phyloP scores from a whole-genome alignment of 2,888 invertebrate genomes.

The Danaus chrysippus region DNA sequence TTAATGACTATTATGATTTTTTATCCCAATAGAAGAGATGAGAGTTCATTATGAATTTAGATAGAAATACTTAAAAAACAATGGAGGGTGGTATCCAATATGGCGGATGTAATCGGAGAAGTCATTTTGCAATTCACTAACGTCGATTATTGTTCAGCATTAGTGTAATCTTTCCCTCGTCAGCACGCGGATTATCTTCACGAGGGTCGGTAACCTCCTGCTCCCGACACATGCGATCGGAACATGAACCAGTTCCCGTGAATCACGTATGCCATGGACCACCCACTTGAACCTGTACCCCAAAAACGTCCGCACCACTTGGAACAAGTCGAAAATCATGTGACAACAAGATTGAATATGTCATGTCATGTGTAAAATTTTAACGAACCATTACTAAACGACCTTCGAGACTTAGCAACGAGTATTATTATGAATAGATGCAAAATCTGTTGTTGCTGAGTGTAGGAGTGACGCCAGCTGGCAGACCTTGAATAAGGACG shows the following conservation, averaged over 20 bases:
- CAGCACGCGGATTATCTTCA: slow-evolving; percentile 59
- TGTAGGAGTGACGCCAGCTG: slow-evolving; percentile 67
- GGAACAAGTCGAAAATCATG: background rate
- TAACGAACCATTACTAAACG: slow-evolving; percentile 10
- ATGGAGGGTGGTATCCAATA: slow-evolving; percentile 13
- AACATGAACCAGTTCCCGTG: slow-evolving; percentile 60
- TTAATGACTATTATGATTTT: too few relatives aligned
- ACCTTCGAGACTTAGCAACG: slow-evolving; percentile 10
- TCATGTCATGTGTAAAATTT: slow-evolving; percentile 6
- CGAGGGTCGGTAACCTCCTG: slow-evolving; percentile 61
- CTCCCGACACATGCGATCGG: slow-evolving; percentile 62
- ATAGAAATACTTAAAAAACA: background rate
- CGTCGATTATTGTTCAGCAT: slow-evolving; percentile 33
- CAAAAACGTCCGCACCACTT: slow-evolving; percentile 20
- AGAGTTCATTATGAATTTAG: too few relatives aligned
- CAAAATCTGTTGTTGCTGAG: slow-evolving; percentile 62
- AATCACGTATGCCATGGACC: slow-evolving; percentile 49
- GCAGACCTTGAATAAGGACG: slow-evolving; percentile 71
- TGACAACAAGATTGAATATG: background rate
- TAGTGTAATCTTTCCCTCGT: slow-evolving; percentile 38
- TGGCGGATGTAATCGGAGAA: slow-evolving; percentile 24
- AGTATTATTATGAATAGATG: slow-evolving; percentile 35
- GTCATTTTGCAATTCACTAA: slow-evolving; percentile 32
- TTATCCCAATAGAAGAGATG: too few relatives aligned
- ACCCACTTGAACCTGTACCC: slow-evolving; percentile 14